Conservation (phyloP, 2,113 vertebrate species). For the Alethe castanea region DNA sequence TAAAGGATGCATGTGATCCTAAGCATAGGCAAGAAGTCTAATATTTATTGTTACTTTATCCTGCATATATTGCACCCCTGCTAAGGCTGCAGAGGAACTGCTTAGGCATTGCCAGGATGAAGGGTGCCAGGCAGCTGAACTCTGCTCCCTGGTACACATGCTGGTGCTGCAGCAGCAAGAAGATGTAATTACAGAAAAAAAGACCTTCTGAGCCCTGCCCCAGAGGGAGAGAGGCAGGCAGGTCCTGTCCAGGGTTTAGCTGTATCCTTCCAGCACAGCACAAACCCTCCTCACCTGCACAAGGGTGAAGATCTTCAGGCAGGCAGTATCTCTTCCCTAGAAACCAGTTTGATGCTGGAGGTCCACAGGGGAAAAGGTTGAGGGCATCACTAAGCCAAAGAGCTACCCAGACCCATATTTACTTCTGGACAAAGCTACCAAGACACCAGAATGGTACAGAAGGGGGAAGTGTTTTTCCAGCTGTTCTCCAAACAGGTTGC, state of each 20-base stretch:
- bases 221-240: background rate
- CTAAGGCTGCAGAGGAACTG: background rate
- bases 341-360: background rate
- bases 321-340: background rate
- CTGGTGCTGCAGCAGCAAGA: background rate
- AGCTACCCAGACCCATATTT: background rate
- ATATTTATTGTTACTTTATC: background rate
- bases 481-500: background rate
- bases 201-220: background rate
- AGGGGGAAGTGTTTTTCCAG: background rate
- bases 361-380: background rate
- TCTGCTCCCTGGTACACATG: background rate
- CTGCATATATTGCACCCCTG: accelerated
- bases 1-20: background rate
- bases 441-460: background rate
- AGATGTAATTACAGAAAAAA: background rate
- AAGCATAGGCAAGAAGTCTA: background rate
- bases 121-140: background rate
- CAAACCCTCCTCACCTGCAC: background rate
- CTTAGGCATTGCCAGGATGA: background rate
- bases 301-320: background rate
- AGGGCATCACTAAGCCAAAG: background rate
- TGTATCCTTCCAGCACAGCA: background rate
- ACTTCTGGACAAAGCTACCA: background rate
- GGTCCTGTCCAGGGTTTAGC: background rate